These are phyloP conservation scores for Chrysomela aeneicollis DNA, from an alignment of 2,888 invertebrate genomes.

Conservation along the genomic window DNA sequence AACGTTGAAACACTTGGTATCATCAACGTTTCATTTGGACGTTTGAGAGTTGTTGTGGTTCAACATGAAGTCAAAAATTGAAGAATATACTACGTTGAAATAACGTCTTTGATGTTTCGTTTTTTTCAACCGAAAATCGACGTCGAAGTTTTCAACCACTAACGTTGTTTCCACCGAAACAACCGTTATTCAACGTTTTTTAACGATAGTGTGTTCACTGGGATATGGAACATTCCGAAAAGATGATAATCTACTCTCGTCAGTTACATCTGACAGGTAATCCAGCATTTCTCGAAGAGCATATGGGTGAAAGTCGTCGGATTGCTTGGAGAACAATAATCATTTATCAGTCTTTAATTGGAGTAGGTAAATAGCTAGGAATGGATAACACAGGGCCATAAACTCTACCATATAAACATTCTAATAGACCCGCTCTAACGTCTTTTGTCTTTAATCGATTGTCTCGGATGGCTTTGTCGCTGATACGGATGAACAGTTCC, in stretches of 20 bases:
- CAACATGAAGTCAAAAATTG: too few relatives aligned
- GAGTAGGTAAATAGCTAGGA: slow-evolving; percentile 60
- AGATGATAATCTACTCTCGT: neutral
- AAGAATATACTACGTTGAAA: too few relatives aligned
- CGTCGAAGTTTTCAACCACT: too few relatives aligned
- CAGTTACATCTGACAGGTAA: neutral
- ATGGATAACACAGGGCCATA: slow-evolving; percentile 54
- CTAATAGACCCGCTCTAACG: slow-evolving; percentile 57
- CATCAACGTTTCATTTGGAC: too few relatives aligned
- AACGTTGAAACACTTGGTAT: too few relatives aligned
- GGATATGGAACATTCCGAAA: neutral
- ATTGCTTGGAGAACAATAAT: slow-evolving; percentile 61
- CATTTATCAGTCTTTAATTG: slow-evolving; percentile 62
- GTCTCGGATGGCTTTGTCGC: slow-evolving; percentile 49
- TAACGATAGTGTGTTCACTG: too few relatives aligned
- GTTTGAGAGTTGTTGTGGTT: too few relatives aligned
- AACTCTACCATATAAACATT: slow-evolving; percentile 58
- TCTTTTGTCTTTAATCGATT: slow-evolving; percentile 58
- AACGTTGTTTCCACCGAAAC: too few relatives aligned
- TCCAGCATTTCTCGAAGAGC: slow-evolving; percentile 24
- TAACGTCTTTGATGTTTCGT: too few relatives aligned
- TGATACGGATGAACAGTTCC: slow-evolving; percentile 45
- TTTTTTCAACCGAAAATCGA: too few relatives aligned
- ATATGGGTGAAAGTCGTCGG: slow-evolving; percentile 56
- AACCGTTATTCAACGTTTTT: too few relatives aligned